Evolutionary conservation across 2,797 vertebrate genomes (phyloP), one percentile per base, ranked within the genome.

Genomic region (Halcyon smyrnensis): DNA sequence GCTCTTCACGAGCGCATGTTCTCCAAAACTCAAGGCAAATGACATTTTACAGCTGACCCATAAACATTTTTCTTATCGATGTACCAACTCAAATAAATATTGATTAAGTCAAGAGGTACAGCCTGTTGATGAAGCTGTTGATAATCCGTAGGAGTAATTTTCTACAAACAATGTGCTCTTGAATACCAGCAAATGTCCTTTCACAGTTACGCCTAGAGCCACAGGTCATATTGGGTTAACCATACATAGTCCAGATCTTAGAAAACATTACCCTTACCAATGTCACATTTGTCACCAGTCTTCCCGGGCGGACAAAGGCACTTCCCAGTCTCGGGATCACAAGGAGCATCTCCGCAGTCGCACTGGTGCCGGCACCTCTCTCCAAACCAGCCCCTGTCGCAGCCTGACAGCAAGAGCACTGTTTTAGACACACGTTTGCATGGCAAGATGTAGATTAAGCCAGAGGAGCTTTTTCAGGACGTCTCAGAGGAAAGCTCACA

Each of bases 291-390:
- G 78, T 87, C 73, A 94, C 99, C 98, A 0, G 98, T 98, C 97
- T 96, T 99, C 88, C 98, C 99, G 2, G 98, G 98, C 3, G 98
- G 95, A 54, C 98, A 99, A 87, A 98, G 85, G 76, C 98, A 99
- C 60, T 87, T 96, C 93, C 98, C 99, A 15, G 97, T 98, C 76
- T 97, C 95, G 2, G 98, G 97, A 86, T 99, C 98, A 90, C 99
- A 99, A 0, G 95, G 95, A 15, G 92, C 60, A 30, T 91, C 97
- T 67, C 98, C 97, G 32, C 98, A 99, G 96, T 99, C 97, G 19
- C 99, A 99, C 30, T 7, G 63, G 30, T n/a, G 87, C 20, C 46
- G 94, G 86, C 99, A 99, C 32, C 93, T 97, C 32, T 94, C 97
- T 25, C 98, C 99, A 70, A 98, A 99, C 23, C 68, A 97, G 11